Evolutionary conservation across 2,797 vertebrate species (phyloP).

Genomic region (Rachycentron canadum): DNA sequence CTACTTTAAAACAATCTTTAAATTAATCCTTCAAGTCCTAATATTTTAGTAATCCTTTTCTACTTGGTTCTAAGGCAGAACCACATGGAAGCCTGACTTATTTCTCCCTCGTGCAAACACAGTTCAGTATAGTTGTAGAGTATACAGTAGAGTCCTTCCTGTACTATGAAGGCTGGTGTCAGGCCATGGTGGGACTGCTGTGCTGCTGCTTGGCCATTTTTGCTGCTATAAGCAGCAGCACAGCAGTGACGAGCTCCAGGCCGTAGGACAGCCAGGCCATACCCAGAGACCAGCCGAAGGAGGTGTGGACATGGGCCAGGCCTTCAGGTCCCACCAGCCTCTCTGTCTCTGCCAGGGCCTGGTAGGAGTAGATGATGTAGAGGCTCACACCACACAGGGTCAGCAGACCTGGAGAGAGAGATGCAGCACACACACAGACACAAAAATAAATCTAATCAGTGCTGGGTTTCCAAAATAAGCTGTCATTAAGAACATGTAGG

Average conservation of each 20-base stretch:
- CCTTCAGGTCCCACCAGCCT: conserved; percentile 66
- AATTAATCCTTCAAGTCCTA: neutral
- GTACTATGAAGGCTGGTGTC: neutral
- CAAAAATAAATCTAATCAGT: neutral
- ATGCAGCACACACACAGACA: neutral
- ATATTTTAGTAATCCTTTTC: neutral
- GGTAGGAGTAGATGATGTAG: conserved; percentile 84
- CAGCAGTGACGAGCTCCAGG: conserved; percentile 76
- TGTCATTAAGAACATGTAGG: neutral
- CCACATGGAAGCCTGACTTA: conserved; percentile 1
- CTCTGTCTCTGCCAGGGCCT: conserved; percentile 78
- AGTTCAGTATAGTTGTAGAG: conserved; percentile 22
- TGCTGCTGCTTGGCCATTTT: conserved; percentile 43
- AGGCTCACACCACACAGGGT: conserved; percentile 81
- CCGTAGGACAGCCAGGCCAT: conserved; percentile 86
- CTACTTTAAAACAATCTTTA: neutral
- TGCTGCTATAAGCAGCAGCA: conserved; percentile 79
- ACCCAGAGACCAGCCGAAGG: conserved; percentile 86
- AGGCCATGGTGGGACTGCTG: conserved; percentile 46
- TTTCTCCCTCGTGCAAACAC: neutral
- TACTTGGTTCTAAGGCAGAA: neutral
- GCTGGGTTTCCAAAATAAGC: neutral
- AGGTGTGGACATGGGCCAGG: conserved; percentile 71
- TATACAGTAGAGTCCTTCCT: too few relatives aligned
- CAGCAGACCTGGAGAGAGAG: conserved; percentile 77